Conservation (phyloP, 1,140 invertebrate genomes). For the Musca vetustissima region DNA sequence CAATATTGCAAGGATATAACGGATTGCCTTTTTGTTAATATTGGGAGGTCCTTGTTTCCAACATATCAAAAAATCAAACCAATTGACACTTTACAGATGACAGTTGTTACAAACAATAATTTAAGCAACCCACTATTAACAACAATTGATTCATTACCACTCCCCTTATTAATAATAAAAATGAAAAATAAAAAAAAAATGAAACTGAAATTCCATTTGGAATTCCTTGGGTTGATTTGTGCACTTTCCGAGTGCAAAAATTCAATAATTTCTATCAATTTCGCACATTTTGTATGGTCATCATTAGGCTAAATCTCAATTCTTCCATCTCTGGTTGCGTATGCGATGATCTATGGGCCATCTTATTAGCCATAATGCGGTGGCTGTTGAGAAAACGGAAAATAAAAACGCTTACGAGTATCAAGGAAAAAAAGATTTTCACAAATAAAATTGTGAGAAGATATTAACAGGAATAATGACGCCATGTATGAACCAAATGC, state of each 20-base stretch:
- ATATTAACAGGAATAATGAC: constrained; percentile 24
- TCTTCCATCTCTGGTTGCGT: too few species aligned
- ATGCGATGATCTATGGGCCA: too few species aligned
- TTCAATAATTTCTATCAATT: constrained; percentile 24
- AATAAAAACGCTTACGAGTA: constrained; percentile 1
- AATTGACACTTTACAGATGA: too few species aligned
- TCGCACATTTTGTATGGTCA: constrained; percentile 8
- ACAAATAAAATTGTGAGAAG: constrained; percentile 20
- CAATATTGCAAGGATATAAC: too few species aligned
- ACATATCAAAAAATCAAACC: too few species aligned
- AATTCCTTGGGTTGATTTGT: neutral
- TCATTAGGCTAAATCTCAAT: too few species aligned
- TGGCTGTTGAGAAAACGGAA: neutral
- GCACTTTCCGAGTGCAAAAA: neutral
- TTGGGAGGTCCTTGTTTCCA: too few species aligned
- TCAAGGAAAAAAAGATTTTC: constrained; percentile 6
- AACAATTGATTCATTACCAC: neutral
- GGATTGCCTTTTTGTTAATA: too few species aligned
- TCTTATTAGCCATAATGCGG: too few species aligned
- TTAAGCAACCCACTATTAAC: too few species aligned
- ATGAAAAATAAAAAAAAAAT: too few species aligned
- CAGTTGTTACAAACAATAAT: too few species aligned
- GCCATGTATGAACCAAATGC: neutral
- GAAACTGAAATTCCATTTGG: constrained; percentile 11
- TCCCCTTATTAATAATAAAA: neutral